Base-by-base conservation (phyloP, 1,140 invertebrate species). In the Phenacoccus solenopsis region DNA sequence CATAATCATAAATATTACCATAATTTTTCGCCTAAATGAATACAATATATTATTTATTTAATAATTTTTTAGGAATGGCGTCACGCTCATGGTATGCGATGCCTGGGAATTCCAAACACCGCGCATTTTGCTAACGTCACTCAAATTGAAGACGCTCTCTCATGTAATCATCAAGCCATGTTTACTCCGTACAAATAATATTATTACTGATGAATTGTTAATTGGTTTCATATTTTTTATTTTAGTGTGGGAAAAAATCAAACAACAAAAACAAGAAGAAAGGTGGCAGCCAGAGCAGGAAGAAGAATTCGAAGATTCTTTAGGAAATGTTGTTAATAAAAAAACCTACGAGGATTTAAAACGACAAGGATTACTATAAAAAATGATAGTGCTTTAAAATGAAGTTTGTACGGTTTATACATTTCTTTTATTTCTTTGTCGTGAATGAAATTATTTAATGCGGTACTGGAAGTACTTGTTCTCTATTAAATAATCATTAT, bases 41-140 rank as follows among this genome's bases (percentile, higher is more conserved):
- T 22, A 32, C 20, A 2, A 35, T n/a, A 5, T 70, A 38, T 28
- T 68, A 35, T 32, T 71, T 20, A 38, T 10, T 38, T 9, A 12
- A 72, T 64, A 9, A 72, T 67, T 70, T 75, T 78, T 30, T 73
- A 86, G 84, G 97, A 99, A 81, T 99, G 98, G 96, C 83, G 98
- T 69, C 98, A 99, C 81, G 96, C 98, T 28, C 96, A 99, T 80
- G 97, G 97, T 20, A 99, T 99, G 97, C 82, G 95, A 67, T 99
- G 98, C 81, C 83, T 99, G 1, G 96, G 97, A 7, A 99, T 99
- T 75, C 97, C 97, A 0, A 99, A 99, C 79, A 99, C 98, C 0
- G 96, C 98, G 10, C 98, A 99, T 83, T 99, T 99, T 84, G 96
- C 98, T 9, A 99, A 99, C 80, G 96, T 99, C 5, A 99, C 97